Base-by-base conservation (phyloP, 2,797 vertebrate genomes). In the Spinibarbus caldwelli region DNA sequence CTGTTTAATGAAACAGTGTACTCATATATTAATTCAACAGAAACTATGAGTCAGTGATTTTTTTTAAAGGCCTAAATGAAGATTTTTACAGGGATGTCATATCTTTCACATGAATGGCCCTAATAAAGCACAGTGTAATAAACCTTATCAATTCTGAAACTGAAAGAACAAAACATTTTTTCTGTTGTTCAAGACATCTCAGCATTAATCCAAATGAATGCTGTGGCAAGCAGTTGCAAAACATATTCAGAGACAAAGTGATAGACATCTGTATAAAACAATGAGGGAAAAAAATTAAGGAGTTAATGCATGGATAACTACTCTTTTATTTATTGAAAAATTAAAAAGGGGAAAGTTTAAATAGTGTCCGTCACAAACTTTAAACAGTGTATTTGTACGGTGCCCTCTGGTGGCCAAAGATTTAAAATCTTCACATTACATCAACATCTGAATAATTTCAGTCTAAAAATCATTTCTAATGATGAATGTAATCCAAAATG, bases 261-360 rank as follows among this genome's bases (percentile, higher is more conserved):
- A 29, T 0, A 72, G 70, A 14, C 21, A 57, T 57, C 31, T 76
- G 31, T 29, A 78, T 9, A 41, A 31, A 41, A 26, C 49, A 45
- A 64, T 64, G 38, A 31, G 38, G 10, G 36, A 2, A 2, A 38
- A 5, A 29, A n/a, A 34, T 17, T 34, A 10, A 31, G 4, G 4
- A 49, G 26, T 41, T 34, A 29, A 2, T 5, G 21, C 12, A 70
- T 0, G 1, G n/a, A 47, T 11, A 66, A 36, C 7, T 67, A 7
- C 23, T 23, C 14, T 66, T 52, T 66, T 52, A 34, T 76, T 52
- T 67, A 84, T 54, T 68, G 15, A 43, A 43, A 66, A 77, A 76
- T 2, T 1, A 47, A 72, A 57, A 82, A 17, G 3, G 9, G 14
- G 23, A 81, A 38, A 41, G 19, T 29, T 19, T 12, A 21, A 31